A percentile compares a stretch with the other conserved stretches of the same genome.
phyloP scores from a whole-genome alignment of 1,140 invertebrate species.

The Bacillus rossius region DNA sequence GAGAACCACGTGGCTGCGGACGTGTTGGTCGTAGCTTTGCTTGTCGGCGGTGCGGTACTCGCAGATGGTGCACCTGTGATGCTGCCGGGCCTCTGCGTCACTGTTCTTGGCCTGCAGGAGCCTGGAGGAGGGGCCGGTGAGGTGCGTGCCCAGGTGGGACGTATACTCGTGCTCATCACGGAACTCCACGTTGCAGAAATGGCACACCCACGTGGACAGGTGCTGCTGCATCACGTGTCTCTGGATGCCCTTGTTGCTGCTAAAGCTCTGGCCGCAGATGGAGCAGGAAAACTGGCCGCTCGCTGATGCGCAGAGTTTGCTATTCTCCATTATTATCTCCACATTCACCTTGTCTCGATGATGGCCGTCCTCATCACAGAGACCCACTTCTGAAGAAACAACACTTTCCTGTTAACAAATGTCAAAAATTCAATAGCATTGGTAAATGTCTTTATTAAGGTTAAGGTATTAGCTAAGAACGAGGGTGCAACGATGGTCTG shows the following conservation, averaged over 20 bases:
- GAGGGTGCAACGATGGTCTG: too few species aligned
- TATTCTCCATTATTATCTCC: too few species aligned
- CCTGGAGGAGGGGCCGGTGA: not conserved
- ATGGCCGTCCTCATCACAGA: too few species aligned
- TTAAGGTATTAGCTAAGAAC: too few species aligned
- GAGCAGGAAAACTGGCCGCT: not conserved
- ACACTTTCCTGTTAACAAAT: too few species aligned
- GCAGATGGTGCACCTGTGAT: constrained; percentile 12
- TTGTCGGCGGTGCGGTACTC: not conserved
- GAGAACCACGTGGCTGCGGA: constrained; percentile 3
- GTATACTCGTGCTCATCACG: constrained; percentile 12
- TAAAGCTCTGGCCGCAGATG: constrained; percentile 9
- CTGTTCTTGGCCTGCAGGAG: too few species aligned
- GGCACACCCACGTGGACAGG: constrained; percentile 12
- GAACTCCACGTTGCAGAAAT: constrained; percentile 8
- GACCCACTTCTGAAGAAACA: too few species aligned
- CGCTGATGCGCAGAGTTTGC: too few species aligned
- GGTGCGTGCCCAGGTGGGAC: constrained; percentile 6
- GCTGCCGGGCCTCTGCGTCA: not conserved
- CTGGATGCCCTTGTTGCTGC: constrained; percentile 1
- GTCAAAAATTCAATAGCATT: too few species aligned
- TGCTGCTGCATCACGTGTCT: constrained; percentile 12
- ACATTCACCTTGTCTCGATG: too few species aligned
- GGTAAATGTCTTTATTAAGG: too few species aligned
- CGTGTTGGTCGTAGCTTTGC: constrained; percentile 1